These are phyloP conservation scores for Dicaeum eximium DNA, from an alignment of 2,113 vertebrate genomes.

Conservation along the genomic window DNA sequence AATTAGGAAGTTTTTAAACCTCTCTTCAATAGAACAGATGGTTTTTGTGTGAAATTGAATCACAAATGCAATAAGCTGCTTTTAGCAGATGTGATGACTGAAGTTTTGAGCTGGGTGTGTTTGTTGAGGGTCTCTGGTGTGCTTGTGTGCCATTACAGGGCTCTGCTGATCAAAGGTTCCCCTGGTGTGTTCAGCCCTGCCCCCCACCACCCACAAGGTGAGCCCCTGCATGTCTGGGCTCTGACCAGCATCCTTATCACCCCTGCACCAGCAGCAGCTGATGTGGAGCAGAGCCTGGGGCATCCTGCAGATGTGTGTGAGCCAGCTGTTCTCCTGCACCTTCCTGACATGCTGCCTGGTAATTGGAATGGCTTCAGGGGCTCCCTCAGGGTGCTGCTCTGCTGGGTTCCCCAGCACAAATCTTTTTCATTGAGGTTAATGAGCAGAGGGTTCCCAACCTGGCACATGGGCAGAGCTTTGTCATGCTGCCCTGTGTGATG, in stretches of 20 bases:
- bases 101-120: background rate
- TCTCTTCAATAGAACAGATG: background rate
- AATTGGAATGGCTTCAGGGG: background rate
- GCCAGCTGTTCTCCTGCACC: background rate
- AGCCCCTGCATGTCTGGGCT: background rate
- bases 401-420: background rate
- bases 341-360: background rate
- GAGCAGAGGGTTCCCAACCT: background rate
- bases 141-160: background rate
- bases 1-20: background rate
- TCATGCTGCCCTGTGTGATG: background rate
- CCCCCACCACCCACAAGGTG: background rate
- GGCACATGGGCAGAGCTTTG: background rate
- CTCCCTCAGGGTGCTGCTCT: background rate
- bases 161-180: background rate
- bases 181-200: rapidly evolving
- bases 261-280: background rate
- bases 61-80: background rate
- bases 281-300: background rate
- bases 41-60: background rate
- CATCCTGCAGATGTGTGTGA: background rate
- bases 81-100: background rate
- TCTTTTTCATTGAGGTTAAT: background rate
- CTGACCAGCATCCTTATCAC: background rate
- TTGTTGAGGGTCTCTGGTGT: background rate